phyloP scores from a whole-genome alignment of 2,113 vertebrate genomes.

The Numenius arquata region DNA sequence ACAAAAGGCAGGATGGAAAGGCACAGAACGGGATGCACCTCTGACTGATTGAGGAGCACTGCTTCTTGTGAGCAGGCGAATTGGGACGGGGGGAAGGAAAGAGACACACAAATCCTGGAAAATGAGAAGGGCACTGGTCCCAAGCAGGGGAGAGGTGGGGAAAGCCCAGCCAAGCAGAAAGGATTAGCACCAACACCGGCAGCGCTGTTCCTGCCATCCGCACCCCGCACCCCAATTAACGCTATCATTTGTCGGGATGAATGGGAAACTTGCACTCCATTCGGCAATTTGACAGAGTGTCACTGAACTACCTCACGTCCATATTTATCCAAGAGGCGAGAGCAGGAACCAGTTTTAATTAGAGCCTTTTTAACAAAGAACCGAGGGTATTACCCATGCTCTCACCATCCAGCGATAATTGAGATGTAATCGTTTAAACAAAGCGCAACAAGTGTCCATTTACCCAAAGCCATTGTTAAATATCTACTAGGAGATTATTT shows the following conservation, averaged over 20 bases:
- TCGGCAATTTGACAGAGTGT: conserved; percentile 39
- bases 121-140: not conserved
- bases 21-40: not conserved
- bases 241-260: conserved; percentile 27
- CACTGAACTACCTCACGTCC: conserved; percentile 20
- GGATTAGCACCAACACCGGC: conserved; percentile 1
- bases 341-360: conserved; percentile 60
- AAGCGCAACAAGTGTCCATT: conserved; percentile 69
- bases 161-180: not conserved
- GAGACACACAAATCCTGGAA: not conserved
- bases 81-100: rapidly evolving
- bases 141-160: not conserved
- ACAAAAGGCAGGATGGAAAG: not conserved
- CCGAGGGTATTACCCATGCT: conserved; percentile 32
- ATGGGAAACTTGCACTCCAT: conserved; percentile 37
- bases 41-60: not conserved
- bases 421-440: conserved; percentile 60
- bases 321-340: conserved; percentile 41
- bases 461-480: conserved; percentile 53
- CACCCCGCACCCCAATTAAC: conserved; percentile 3
- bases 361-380: conserved; percentile 46
- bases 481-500: conserved; percentile 43
- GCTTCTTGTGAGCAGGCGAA: not conserved
- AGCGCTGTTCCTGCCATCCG: not conserved
- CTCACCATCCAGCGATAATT: conserved; percentile 43